Base-by-base conservation (phyloP, 1,140 invertebrate genomes). In the Chironomus striatipennis region DNA sequence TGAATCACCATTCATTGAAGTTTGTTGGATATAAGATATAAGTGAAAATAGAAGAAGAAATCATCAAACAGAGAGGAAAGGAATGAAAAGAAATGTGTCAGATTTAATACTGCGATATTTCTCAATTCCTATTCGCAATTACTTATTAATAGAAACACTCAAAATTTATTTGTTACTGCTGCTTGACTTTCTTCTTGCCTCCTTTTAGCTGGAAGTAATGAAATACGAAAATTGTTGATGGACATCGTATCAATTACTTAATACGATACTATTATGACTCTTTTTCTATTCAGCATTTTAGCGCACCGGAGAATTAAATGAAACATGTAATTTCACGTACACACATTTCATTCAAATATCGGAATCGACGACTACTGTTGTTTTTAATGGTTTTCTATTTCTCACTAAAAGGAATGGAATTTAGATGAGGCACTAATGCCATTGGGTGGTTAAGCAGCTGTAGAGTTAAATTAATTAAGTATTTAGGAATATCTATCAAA, bases 51-150 rank as follows among this genome's bases (percentile, higher is more conserved):
- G 5, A n/a, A 57, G 47, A 57, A 57, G 47, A n/a, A n/a, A 15
- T 57, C 12, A 47, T 4, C 2, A 43, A 43, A 43, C 6, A 43
- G 43, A 15, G 15, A 47, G 15, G 43, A 47, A 15, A 47, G 43
- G 43, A 57, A n/a, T 12, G 9, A 57, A n/a, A 57, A 57, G 12
- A 57, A 57, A 57, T 57, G 47, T 57, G 47, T 57, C 47, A 57
- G 47, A 57, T 57, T 57, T 57, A 57, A 57, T 57, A 57, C n/a
- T 57, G 47, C 47, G 47, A 57, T 57, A 57, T 57, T 57, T 57
- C 47, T 57, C 47, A 12, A 57, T 57, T 57, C n/a, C 47, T 57
- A n/a, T 57, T 57, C 47, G n/a, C n/a, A 57, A 5, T 12, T 57
- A 12, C n/a, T 57, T 57, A n/a, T 57, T 57, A n/a, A n/a, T n/a